These are phyloP conservation scores for Xanthorhoe spadicearia DNA, from an alignment of 2,888 invertebrate species.

Conservation along the genomic window DNA sequence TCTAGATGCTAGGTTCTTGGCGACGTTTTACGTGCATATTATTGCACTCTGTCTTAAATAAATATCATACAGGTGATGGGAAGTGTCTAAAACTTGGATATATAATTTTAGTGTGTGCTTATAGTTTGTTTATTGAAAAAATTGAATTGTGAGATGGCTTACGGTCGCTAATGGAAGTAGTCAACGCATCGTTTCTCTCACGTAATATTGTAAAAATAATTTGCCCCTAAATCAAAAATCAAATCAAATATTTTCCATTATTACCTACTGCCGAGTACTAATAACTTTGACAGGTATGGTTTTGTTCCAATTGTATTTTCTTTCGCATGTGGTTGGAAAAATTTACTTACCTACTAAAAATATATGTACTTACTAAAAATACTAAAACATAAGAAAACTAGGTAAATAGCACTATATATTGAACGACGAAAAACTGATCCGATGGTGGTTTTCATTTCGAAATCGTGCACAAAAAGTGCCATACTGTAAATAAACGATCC, in stretches of 20 bases:
- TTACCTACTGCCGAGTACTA: too few species aligned
- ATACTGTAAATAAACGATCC: slow-evolving; percentile 9
- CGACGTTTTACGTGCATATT: slow-evolving; percentile 5
- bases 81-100: not conserved
- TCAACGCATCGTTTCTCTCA: too few species aligned
- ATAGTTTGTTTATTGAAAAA: not conserved
- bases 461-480: slow-evolving; percentile 12
- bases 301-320: too few species aligned
- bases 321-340: too few species aligned
- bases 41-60: not conserved
- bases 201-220: too few species aligned
- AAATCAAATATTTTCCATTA: too few species aligned
- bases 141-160: too few species aligned
- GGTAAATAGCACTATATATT: not conserved
- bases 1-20: slow-evolving; percentile 4
- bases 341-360: too few species aligned
- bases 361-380: too few species aligned
- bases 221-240: too few species aligned
- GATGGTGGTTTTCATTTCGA: slow-evolving; percentile 1
- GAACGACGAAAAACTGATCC: not conserved
- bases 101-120: not conserved
- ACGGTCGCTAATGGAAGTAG: too few species aligned
- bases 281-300: too few species aligned
- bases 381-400: not conserved
- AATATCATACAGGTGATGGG: not conserved